Conservation (phyloP, 2,113 vertebrate genomes). For the Pluvialis apricaria region DNA sequence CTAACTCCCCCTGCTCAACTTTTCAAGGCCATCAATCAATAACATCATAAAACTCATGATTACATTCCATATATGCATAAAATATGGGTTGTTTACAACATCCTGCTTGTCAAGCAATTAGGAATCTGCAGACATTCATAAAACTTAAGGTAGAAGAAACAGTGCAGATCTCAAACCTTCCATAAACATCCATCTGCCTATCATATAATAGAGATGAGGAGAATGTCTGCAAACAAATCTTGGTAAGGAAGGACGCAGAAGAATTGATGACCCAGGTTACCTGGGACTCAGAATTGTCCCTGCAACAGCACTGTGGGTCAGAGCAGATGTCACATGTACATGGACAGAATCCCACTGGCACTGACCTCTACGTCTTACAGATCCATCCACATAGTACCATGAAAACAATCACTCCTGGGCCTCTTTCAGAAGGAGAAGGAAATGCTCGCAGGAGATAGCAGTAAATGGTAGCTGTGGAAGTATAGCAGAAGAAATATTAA, state of each 20-base stretch:
- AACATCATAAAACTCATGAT: neutral
- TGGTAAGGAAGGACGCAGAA: neutral
- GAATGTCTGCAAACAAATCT: neutral
- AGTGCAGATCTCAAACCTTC: neutral
- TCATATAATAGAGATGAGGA: neutral
- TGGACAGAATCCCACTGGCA: neutral
- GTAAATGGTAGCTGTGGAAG: neutral
- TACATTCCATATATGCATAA: neutral
- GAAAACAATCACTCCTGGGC: neutral
- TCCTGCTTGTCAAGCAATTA: neutral
- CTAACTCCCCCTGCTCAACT: neutral
- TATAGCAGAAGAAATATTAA: neutral
- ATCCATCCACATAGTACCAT: neutral
- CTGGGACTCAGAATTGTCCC: neutral
- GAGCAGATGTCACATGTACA: rapidly evolving
- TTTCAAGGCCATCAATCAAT: neutral
- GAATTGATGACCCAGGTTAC: neutral
- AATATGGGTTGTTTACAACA: conserved; percentile 16
- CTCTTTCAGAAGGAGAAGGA: neutral
- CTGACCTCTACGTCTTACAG: rapidly evolving
- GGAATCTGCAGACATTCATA: neutral
- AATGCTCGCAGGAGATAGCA: neutral
- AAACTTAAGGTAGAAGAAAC: neutral
- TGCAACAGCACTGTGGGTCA: neutral
- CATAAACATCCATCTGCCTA: conserved; percentile 10